Evolutionary conservation across 2,113 vertebrate species (phyloP).

Genomic region (Oryzias javanicus): DNA sequence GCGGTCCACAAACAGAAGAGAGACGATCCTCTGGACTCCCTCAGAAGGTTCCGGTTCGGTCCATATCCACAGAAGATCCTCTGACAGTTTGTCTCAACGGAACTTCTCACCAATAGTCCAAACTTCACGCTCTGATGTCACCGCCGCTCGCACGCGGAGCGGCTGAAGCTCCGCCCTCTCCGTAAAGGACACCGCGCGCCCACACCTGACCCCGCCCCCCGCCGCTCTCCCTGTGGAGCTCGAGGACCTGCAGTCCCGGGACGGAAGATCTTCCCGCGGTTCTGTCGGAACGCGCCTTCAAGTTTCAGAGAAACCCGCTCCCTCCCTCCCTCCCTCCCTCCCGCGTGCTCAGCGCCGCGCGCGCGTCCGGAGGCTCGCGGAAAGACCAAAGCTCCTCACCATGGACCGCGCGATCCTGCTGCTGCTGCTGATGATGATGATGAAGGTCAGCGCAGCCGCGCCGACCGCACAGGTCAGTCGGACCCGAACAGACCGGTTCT

Average conservation of each 20-base stretch:
- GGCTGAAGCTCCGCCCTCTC: constrained; percentile 25
- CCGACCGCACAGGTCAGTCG: constrained; percentile 16
- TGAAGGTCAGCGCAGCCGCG: constrained; percentile 20
- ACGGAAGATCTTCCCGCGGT: not conserved
- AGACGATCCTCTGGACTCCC: no score
- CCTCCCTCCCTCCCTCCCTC: no score
- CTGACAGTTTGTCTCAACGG: no score
- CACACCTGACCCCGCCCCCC: constrained; percentile 51
- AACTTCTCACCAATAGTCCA: no score
- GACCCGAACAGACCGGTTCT: not conserved
- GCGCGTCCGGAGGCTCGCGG: no score
- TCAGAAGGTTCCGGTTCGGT: no score
- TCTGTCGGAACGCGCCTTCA: not conserved
- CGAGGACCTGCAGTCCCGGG: no score
- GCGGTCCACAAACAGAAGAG: no score
- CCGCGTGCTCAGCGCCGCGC: no score
- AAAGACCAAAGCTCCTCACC: not conserved
- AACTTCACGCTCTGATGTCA: no score
- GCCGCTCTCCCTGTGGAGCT: constrained; percentile 5
- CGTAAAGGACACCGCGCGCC: constrained; percentile 31
- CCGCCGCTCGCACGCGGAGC: not conserved
- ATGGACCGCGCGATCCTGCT: constrained; percentile 24
- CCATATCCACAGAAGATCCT: no score
- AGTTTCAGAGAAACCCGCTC: no score
- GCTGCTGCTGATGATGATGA: constrained; percentile 26